Evolutionary conservation across 2,797 vertebrate genomes (phyloP), one percentile per base, ranked within the genome.

Genomic region (Nothura maculosa): DNA sequence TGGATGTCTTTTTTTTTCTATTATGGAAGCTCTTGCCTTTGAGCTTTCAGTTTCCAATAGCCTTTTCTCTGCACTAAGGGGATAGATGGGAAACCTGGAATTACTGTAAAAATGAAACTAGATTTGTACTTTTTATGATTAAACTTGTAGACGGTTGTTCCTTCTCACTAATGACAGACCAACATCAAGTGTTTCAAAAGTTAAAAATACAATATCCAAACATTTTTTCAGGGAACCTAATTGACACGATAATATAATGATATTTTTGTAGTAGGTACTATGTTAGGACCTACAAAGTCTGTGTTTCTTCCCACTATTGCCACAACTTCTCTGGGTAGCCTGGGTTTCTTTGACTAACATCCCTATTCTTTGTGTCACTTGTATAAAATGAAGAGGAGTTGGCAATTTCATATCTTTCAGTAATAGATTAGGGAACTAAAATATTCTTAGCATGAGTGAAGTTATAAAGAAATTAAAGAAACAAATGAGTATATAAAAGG

Each of bases 191-290:
- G 2, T 1, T 22, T 25, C 18, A 58, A 12, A 4, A 81, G 72
- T n/a, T 36, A 6, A 10, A 36, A 45, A 48, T 17, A 8, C 1
- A 27, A 8, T 9, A 9, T 12, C 47, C 3, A 5, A 45, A 24
- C 3, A 16, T 15, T 27, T 76, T n/a, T 10, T 84, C 4, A 12
- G 5, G n/a, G 30, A 36, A 36, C 4, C 28, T 42, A 25, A 6
- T 20, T 76, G n/a, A n/a, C 16, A 7, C 30, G 20, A 32, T 32
- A 6, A 7, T 21, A 9, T 12, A 12, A 1, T 12, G 10, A 6
- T 25, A 18, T 48, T 76, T n/a, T 12, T 36, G 40, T 28, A 64
- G 22, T 27, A 15, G 0, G 0, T 25, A 27, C 20, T 2, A 18
- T 3, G 3, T 2, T 8, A 10, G 4, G 8, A 17, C 15, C n/a